Base-by-base conservation (phyloP, 1,140 invertebrate genomes). In the Zaprionus gabonicus region DNA sequence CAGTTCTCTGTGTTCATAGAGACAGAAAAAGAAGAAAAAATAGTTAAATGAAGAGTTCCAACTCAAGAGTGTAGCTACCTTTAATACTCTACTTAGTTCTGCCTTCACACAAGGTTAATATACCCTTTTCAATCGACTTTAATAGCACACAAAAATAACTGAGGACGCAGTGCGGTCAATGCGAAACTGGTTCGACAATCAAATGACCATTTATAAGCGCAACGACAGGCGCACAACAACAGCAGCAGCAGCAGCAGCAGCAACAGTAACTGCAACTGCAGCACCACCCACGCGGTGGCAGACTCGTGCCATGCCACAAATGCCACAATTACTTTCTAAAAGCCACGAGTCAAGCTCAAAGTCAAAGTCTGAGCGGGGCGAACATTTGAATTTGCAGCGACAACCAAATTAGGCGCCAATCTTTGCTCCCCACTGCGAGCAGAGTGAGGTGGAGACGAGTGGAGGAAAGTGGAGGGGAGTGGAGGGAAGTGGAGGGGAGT, bases 261-360 rank as follows among this genome's bases (percentile, higher is more conserved):
- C 38, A 41, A 20, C 20, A 12, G 46, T 20, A 51, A 12, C 20
- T 20, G 62, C 59, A 71, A 58, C 27, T 65, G 51, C 34, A 60
- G 71, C 64, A 62, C 62, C 81, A 81, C 76, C 85, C 81, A 88
- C 84, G 59, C 69, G 28, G 17, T 64, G 41, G 25, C 12, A 13
- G 56, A 38, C 62, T 62, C 66, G 57, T 64, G 55, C 28, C 65
- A 68, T 74, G 65, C 71, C 72, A 63, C 76, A 71, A 51, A 79
- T 80, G 81, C 84, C 60, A 76, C 85, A 84, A 88, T 88, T 88
- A 90, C 84, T 88, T 88, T 88, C 84, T 88, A 88, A 88, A 90
- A 67, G 71, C 60, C 58, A 60, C 63, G 55, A 60, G 31, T 44
- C 59, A 70, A 57, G 65, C 55, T 60, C 62, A 77, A 58, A 58